Evolutionary conservation across 2,113 vertebrate genomes (phyloP).

Genomic region (Gnathonemus echidnorhynchus): DNA sequence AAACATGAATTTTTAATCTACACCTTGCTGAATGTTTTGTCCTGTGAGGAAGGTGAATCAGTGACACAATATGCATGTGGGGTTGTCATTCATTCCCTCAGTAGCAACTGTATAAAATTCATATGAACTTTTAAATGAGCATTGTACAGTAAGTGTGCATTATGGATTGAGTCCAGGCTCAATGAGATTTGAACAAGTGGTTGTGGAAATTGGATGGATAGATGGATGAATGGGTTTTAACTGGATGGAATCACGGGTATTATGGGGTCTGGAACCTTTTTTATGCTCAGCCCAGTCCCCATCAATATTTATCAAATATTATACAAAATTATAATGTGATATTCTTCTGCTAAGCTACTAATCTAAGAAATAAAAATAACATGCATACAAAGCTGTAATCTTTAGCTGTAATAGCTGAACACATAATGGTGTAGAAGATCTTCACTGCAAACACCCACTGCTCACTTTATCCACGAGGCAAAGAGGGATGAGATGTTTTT

Average conservation of each 20-base stretch:
- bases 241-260: background rate
- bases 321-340: background rate
- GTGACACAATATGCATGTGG: background rate
- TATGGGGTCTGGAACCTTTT: background rate
- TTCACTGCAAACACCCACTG: background rate
- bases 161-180: background rate
- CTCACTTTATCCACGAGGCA: background rate
- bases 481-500: background rate
- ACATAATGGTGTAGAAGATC: background rate
- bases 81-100: background rate
- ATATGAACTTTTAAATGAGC: background rate
- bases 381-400: background rate
- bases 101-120: background rate
- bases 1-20: background rate
- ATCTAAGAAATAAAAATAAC: background rate
- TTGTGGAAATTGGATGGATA: background rate
- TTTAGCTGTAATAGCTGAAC: background rate
- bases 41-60: background rate
- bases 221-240: background rate
- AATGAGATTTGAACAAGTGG: background rate
- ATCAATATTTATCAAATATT: background rate
- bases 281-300: background rate
- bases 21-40: background rate
- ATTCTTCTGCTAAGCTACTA: background rate
- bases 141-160: background rate